phyloP scores from a whole-genome alignment of 2,113 vertebrate species.

The Myodes glareolus region DNA sequence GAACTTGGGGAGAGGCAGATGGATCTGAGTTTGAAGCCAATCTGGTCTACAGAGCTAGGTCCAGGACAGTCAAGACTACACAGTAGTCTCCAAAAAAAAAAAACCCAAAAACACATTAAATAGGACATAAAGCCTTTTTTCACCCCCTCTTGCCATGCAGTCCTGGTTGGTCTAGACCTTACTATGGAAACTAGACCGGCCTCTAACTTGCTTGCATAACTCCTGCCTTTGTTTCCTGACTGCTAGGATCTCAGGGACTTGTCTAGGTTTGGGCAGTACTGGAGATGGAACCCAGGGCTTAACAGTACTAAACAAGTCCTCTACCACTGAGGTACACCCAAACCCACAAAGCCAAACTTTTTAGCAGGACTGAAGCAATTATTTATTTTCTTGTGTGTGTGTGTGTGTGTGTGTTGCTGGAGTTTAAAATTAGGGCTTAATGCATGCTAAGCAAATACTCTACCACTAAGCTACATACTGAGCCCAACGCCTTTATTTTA shows the following conservation, averaged over 20 bases:
- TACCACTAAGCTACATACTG: not conserved
- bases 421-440: not conserved
- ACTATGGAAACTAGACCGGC: not conserved
- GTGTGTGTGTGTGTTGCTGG: not conserved
- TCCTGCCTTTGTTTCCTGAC: not conserved
- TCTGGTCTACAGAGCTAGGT: not conserved
- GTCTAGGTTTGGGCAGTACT: not conserved
- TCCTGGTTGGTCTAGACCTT: not conserved
- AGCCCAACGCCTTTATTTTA: constrained; percentile 31
- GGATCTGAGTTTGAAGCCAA: not conserved
- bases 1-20: not conserved
- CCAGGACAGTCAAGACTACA: not conserved
- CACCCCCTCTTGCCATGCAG: too few species aligned
- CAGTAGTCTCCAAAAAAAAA: not conserved
- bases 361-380: not conserved
- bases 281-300: not conserved
- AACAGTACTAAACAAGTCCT: not conserved
- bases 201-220: not conserved
- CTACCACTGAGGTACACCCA: not conserved
- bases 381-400: not conserved
- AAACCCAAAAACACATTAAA: not conserved
- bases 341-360: not conserved
- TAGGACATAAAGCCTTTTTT: not conserved
- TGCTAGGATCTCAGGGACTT: not conserved
- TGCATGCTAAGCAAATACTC: not conserved